Conservation (phyloP, 1,140 invertebrate species). For the Calephelis virginiensis region DNA sequence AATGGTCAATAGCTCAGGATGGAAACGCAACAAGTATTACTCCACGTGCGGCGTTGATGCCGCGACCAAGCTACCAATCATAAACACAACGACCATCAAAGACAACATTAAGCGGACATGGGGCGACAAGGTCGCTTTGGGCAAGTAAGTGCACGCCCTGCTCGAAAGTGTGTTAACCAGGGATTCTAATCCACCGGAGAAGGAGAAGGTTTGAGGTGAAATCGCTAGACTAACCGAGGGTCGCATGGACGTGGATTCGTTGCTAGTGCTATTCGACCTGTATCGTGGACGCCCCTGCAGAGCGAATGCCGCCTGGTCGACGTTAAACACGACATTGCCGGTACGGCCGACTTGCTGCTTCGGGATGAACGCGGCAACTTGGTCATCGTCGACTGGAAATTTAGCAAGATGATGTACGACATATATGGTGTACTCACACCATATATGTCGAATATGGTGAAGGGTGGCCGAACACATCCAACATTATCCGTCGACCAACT, state of each 20-base stretch:
- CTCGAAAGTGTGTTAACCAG: slow-evolving; percentile 1
- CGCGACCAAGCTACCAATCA: background rate
- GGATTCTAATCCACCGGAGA: background rate
- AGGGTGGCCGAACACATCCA: background rate
- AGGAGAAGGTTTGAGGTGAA: background rate
- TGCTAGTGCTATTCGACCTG: background rate
- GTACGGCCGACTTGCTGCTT: background rate
- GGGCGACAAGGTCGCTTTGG: background rate
- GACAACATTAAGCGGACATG: slow-evolving; percentile 2
- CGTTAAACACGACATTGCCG: slow-evolving; percentile 6
- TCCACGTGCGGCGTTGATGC: background rate
- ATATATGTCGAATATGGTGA: too few relatives aligned
- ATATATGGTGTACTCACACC: background rate
- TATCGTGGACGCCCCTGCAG: background rate
- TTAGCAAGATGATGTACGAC: background rate
- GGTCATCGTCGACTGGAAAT: slow-evolving; percentile 5
- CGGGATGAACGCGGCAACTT: background rate
- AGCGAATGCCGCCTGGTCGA: slow-evolving; percentile 8
- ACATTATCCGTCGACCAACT: slow-evolving; percentile 2
- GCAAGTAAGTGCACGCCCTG: background rate
- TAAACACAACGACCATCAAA: background rate
- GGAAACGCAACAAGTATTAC: slow-evolving; percentile 2
- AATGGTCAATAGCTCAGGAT: slow-evolving; percentile 4
- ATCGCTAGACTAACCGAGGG: background rate
- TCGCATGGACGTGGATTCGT: slow-evolving; percentile 1